Percentiles rank a stretch among this genome's conserved stretches.
Evolutionary conservation across 2,113 vertebrate genomes (phyloP).

Genomic region (Halcyon senegalensis): DNA sequence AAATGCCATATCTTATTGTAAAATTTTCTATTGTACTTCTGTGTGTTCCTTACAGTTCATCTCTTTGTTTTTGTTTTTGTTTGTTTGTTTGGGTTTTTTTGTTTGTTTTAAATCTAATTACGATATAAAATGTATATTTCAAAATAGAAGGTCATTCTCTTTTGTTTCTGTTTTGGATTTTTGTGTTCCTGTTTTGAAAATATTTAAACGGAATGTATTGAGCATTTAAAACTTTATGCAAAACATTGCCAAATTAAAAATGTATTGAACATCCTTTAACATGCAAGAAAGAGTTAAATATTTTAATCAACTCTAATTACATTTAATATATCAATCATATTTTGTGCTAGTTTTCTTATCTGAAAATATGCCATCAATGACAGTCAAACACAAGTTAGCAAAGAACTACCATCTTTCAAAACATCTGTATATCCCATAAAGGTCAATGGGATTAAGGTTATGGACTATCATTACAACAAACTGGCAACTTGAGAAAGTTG

Average conservation of each 20-base stretch:
- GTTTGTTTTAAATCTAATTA: too few species aligned
- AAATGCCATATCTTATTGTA: accelerated
- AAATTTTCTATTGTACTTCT: not conserved
- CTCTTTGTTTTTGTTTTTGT: not conserved
- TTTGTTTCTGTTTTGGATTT: not conserved
- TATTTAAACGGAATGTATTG: not conserved
- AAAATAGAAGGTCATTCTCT: not conserved
- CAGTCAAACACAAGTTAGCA: not conserved
- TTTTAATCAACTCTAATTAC: accelerated
- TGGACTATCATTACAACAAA: not conserved
- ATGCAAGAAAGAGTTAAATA: not conserved
- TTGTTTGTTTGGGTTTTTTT: not conserved
- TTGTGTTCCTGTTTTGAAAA: not conserved
- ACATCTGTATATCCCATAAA: not conserved
- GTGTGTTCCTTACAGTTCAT: not conserved
- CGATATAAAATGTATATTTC: not conserved
- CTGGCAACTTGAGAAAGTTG: not conserved
- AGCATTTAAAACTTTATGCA: not conserved
- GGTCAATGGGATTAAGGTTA: not conserved
- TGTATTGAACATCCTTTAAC: not conserved
- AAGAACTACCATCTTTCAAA: not conserved
- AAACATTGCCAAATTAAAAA: not conserved
- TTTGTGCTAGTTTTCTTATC: not conserved
- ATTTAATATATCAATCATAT: not conserved
- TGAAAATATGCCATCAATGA: not conserved